Conservation (phyloP, 1,140 invertebrate species). For the Zaprionus ghesquierei region DNA sequence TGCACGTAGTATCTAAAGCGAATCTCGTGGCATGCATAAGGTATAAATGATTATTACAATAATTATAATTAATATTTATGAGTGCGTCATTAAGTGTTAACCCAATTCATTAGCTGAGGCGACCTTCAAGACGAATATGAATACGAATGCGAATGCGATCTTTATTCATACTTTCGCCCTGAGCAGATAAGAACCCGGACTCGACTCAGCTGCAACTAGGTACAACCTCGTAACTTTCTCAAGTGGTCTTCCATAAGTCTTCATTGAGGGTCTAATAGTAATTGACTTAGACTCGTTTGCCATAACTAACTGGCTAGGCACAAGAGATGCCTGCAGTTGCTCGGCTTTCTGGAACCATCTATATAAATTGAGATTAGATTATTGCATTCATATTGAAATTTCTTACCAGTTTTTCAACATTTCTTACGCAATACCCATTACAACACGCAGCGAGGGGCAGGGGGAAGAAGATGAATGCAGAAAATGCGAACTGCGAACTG, state of each 20-base stretch:
- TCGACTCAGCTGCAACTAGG: background rate
- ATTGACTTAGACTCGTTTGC: background rate
- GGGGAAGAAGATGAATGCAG: slow-evolving; percentile 65
- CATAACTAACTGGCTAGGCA: background rate
- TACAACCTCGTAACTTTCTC: background rate
- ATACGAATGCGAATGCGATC: background rate
- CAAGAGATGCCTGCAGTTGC: background rate
- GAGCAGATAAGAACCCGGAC: background rate
- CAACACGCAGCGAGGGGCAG: background rate
- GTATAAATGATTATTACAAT: background rate
- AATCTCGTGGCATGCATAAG: background rate
- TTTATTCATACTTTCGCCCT: background rate
- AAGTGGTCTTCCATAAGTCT: background rate
- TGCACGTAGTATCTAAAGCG: background rate
- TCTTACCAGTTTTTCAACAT: background rate
- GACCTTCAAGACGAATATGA: background rate
- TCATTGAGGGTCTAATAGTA: background rate
- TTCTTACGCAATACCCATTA: background rate
- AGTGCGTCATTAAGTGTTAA: background rate
- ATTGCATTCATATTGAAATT: background rate
- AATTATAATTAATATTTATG: background rate
- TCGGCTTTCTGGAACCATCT: background rate
- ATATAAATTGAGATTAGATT: slow-evolving; percentile 1
- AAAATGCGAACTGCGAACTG: slow-evolving; percentile 38
- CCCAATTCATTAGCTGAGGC: background rate